Base-by-base conservation (phyloP, 2,888 invertebrate genomes). In the Diabrotica balteata region DNA sequence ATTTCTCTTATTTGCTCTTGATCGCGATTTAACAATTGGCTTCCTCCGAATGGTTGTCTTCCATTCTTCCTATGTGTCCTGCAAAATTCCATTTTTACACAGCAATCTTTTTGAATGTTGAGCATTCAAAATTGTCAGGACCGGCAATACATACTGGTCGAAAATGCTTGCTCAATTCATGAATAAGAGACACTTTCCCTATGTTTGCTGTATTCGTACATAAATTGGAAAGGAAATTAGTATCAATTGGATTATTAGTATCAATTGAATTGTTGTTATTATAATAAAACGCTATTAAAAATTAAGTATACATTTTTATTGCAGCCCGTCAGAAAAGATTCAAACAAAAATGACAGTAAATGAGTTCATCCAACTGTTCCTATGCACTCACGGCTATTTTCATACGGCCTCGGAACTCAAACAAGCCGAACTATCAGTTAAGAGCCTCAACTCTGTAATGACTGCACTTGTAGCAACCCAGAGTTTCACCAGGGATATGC, bases 391-490 rank as follows among this genome's bases (percentile, higher is more conserved):
- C 73, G 89, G 87, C 57, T 83, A 88, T 77, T 81, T 88, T 42
- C 86, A 87, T 70, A 84, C 85, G 54, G 80, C 84, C 44, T 83
- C 83, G 62, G 89, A 89, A 78, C 80, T 92, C 67, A 87, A 88
- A 46, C 85, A 88, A 63, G 92, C 92, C 0, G 85, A 87, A 11
- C 82, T 86, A 4, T 85, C 91, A 63, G 89, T 91, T 49, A 87
- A 89, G 72, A 87, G 88, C 42, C 85, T 94, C 44, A 90, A 90
- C 67, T 87, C 90, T 0, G 90, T 91, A 47, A 85, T 94, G 72
- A 91, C 92, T 0, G 90, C 93, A 0, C 88, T 93, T 66, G 88
- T 94, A 8, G 93, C 93, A 0, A 93, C 93, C 0, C 91, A 93
- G 78, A 90, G 91, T 78, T 91, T 94, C 74, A 90, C 90, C 58